phyloP scores from a whole-genome alignment of 2,797 vertebrate genomes.

The Pelodytes ibericus region DNA sequence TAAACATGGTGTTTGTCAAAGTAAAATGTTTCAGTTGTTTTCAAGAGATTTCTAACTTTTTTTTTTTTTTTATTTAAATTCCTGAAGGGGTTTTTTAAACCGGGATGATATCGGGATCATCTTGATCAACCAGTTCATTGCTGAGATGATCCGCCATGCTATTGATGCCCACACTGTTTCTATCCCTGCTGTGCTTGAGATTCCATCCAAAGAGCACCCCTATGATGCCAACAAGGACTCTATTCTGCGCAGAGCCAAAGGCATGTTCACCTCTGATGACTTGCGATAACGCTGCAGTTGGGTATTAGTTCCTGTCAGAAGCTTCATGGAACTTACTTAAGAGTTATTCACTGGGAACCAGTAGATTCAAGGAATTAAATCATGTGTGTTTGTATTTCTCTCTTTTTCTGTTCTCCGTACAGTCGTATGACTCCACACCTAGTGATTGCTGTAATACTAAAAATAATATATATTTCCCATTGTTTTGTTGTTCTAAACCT shows the following conservation, averaged over 20 bases:
- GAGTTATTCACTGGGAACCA: neutral
- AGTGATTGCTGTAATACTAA: neutral
- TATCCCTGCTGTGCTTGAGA: conserved; percentile 90
- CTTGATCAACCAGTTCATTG: conserved; percentile 94
- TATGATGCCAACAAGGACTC: conserved; percentile 95
- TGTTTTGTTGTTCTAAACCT: neutral
- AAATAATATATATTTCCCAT: neutral
- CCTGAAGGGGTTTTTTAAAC: conserved; percentile 84
- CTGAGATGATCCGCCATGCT: conserved; percentile 93
- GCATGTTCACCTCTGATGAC: conserved; percentile 92
- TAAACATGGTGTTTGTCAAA: too few species aligned
- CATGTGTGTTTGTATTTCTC: neutral
- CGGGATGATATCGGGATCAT: conserved; percentile 93
- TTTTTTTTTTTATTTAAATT: too few species aligned
- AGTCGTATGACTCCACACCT: neutral
- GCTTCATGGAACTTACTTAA: neutral
- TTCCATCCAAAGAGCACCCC: conserved; percentile 94
- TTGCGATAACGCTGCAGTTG: conserved; percentile 74
- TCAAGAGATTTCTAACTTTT: too few species aligned
- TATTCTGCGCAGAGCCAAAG: conserved; percentile 88
- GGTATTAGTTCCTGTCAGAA: neutral
- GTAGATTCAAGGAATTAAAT: neutral
- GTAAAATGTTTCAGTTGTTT: too few species aligned
- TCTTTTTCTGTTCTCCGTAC: neutral
- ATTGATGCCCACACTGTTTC: conserved; percentile 88